Conservation (phyloP, 1,140 invertebrate species). For the Neelides sp. region DNA sequence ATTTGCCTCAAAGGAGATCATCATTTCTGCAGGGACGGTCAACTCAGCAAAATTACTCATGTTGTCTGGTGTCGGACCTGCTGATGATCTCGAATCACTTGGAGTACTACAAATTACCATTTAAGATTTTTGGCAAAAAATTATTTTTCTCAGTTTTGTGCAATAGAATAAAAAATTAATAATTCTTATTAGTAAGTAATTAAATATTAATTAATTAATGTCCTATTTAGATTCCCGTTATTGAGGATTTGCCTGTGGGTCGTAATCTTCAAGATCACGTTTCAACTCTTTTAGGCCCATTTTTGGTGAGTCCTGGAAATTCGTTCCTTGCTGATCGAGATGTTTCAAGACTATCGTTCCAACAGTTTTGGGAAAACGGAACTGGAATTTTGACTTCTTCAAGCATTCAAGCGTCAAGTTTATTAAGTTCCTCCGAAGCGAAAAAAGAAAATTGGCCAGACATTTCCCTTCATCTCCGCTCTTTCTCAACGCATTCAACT, state of each 20-base stretch:
- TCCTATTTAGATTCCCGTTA: conserved; percentile 48
- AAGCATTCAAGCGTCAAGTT: too few species aligned
- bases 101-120: too few species aligned
- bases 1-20: conserved; percentile 49
- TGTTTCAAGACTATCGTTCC: too few species aligned
- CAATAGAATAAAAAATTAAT: neutral
- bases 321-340: too few species aligned
- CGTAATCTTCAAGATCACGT: conserved; percentile 49
- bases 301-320: conserved; percentile 1
- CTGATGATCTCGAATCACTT: conserved; percentile 46
- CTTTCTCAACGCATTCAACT: conserved; percentile 59
- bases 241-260: conserved; percentile 58
- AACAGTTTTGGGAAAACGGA: too few species aligned
- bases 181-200: too few species aligned
- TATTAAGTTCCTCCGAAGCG: neutral
- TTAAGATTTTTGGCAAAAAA: neutral
- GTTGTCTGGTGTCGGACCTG: conserved; percentile 62
- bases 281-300: conserved; percentile 36
- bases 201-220: conserved; percentile 33
- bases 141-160: neutral
- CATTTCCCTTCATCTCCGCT: conserved; percentile 50
- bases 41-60: conserved; percentile 62
- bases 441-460: neutral
- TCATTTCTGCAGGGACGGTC: conserved; percentile 56
- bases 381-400: too few species aligned